These are phyloP conservation scores for Lutjanus campechanus DNA, from an alignment of 2,797 vertebrate genomes.

Conservation along the genomic window DNA sequence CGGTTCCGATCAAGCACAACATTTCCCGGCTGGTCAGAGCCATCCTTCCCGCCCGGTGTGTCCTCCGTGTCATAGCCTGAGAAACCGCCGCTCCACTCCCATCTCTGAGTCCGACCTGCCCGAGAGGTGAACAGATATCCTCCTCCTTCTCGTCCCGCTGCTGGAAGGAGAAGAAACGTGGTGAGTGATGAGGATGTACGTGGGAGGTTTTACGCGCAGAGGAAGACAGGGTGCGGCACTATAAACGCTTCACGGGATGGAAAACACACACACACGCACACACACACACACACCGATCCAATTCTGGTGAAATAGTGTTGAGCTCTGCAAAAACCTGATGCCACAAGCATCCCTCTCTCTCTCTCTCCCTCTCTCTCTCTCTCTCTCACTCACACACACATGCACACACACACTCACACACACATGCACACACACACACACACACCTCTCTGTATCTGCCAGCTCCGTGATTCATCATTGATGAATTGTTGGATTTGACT, in stretches of 20 bases:
- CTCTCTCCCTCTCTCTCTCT: conserved; percentile 10
- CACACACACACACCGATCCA: conserved; percentile 31
- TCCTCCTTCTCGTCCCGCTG: conserved; percentile 33
- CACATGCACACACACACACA: conserved; percentile 1
- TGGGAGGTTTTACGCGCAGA: conserved; percentile 66
- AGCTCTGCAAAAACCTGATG: conserved; percentile 72
- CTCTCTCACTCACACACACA: not conserved
- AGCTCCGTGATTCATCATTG: conserved; percentile 14
- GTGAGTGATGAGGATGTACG: conserved; percentile 28
- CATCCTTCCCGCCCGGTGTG: conserved; percentile 80
- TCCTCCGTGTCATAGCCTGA: conserved; percentile 80
- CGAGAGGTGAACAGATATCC: conserved; percentile 54
- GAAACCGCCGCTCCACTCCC: conserved; percentile 64
- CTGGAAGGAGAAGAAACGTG: conserved; percentile 24
- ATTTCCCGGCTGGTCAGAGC: conserved; percentile 79
- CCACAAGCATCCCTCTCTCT: conserved; percentile 15
- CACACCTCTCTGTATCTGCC: not conserved
- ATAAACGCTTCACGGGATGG: conserved; percentile 48
- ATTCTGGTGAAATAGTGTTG: conserved; percentile 62
- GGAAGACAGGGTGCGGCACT: conserved; percentile 77
- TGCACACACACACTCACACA: not conserved
- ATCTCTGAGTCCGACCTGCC: conserved; percentile 69
- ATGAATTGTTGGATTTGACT: conserved; percentile 5
- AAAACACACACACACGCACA: conserved; percentile 35
- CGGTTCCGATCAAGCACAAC: conserved; percentile 81